A percentile compares a stretch with the other conserved stretches of the same genome.
Conservation (phyloP, 2,113 vertebrate species). For the Hypocryptadius cinnamomeus region DNA sequence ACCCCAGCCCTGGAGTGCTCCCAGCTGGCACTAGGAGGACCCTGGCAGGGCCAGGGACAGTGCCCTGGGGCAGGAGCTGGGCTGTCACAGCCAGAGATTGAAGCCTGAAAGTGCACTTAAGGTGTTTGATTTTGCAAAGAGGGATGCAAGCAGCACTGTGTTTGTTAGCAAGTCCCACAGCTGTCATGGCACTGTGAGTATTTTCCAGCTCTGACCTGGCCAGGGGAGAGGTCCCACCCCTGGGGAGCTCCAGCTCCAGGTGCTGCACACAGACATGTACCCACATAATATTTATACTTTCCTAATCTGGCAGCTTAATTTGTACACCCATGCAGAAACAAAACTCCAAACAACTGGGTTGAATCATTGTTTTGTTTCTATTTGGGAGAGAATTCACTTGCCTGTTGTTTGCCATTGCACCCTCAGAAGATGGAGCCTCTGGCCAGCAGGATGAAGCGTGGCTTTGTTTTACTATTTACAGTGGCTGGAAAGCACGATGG, state of each 20-base stretch:
- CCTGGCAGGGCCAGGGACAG: neutral
- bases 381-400: neutral
- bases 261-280: neutral
- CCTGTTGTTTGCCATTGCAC: neutral
- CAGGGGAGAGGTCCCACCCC: neutral
- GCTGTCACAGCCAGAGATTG: neutral
- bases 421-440: neutral
- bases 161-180: neutral
- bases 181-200: neutral
- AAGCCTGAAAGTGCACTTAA: neutral
- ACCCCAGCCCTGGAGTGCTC: neutral
- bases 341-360: neutral
- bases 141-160: neutral
- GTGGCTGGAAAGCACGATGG: neutral
- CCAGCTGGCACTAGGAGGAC: neutral
- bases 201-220: neutral
- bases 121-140: neutral
- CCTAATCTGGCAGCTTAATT: neutral
- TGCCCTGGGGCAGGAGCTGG: neutral
- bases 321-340: neutral
- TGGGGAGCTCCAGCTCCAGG: neutral
- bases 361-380: neutral
- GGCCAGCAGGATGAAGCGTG: neutral
- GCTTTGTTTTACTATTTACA: slow-evolving; percentile 33
- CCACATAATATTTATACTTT: neutral